Evolutionary conservation across 2,888 invertebrate genomes (phyloP).

Genomic region (Conus canariensis): DNA sequence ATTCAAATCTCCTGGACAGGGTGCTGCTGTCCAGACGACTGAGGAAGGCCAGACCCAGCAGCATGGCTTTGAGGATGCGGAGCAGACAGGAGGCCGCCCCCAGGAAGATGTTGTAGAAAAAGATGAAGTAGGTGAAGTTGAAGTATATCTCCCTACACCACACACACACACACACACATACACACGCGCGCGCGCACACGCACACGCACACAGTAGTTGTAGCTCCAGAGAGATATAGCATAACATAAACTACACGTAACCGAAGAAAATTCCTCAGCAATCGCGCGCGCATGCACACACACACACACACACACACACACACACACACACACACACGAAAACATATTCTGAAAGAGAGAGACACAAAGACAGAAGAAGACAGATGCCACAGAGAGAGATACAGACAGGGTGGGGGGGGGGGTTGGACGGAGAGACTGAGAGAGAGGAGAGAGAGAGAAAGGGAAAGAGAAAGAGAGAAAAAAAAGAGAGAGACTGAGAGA

Average conservation of each 20-base stretch:
- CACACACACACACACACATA: slow-evolving; percentile 11
- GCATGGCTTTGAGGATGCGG: slow-evolving; percentile 63
- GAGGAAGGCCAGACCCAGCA: slow-evolving; percentile 66
- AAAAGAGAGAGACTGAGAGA: neutral
- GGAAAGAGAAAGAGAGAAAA: too few species aligned
- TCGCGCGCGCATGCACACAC: neutral
- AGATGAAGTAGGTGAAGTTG: slow-evolving; percentile 72
- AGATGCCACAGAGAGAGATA: too few species aligned
- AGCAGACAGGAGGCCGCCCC: slow-evolving; percentile 71
- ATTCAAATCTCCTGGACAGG: slow-evolving; percentile 64
- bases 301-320: neutral
- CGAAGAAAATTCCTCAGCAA: too few species aligned
- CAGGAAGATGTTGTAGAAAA: slow-evolving; percentile 73
- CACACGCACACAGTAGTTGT: neutral
- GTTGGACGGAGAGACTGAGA: neutral
- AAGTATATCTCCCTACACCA: slow-evolving; percentile 51
- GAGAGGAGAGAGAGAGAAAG: too few species aligned
- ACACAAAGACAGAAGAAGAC: neutral
- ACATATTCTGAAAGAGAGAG: neutral
- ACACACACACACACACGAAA: neutral
- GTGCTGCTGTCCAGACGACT: slow-evolving; percentile 69
- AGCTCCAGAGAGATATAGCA: too few species aligned
- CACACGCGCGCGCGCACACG: neutral
- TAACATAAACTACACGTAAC: too few species aligned
- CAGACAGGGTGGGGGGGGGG: too few species aligned